These are phyloP conservation scores for Promerops cafer DNA, from an alignment of 2,113 vertebrate species.

Conservation along the genomic window DNA sequence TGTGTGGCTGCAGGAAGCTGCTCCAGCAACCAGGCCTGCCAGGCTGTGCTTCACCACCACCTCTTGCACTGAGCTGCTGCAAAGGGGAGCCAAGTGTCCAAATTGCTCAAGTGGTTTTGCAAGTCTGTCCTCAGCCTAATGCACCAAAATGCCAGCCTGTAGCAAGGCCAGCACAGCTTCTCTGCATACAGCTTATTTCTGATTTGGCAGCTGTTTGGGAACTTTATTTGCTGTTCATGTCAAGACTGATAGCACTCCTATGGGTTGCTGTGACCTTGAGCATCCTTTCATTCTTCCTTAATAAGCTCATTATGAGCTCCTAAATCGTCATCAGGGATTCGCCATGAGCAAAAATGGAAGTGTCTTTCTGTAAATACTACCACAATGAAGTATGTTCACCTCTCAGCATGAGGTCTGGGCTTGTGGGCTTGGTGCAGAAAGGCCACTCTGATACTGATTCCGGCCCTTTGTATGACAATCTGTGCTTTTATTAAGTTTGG, in stretches of 20 bases:
- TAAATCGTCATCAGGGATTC: background rate
- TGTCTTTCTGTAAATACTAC: background rate
- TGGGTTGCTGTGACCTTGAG: constrained; percentile 12
- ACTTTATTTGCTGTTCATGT: background rate
- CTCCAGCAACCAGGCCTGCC: background rate
- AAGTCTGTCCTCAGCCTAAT: background rate
- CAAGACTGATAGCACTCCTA: background rate
- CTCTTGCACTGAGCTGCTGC: background rate
- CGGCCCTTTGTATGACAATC: background rate
- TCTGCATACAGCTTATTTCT: constrained; percentile 1
- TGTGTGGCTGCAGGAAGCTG: background rate
- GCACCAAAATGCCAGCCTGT: constrained; percentile 21
- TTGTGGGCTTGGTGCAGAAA: background rate
- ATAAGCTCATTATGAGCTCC: background rate
- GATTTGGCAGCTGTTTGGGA: constrained; percentile 25
- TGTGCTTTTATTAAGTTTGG: background rate
- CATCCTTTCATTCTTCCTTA: constrained; percentile 27
- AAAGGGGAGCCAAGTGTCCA: background rate
- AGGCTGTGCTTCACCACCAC: background rate
- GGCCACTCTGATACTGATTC: background rate
- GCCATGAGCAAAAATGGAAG: background rate
- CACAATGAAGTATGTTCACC: background rate
- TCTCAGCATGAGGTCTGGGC: background rate
- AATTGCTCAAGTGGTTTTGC: background rate
- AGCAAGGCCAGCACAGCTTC: background rate